Evolutionary conservation across 2,888 invertebrate genomes (phyloP).

Genomic region (Argyresthia goedartella): DNA sequence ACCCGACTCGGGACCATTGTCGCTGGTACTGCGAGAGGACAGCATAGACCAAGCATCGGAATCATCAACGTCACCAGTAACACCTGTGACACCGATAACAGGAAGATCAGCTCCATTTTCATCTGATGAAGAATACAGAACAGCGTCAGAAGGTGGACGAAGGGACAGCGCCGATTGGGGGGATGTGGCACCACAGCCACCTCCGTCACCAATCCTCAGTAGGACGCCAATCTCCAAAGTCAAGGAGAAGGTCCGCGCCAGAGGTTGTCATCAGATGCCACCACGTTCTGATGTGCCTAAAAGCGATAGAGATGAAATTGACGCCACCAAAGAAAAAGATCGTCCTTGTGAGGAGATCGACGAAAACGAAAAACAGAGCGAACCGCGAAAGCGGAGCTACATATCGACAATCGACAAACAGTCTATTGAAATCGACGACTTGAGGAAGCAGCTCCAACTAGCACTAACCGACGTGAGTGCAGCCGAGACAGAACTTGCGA

Average conservation of each 20-base stretch:
- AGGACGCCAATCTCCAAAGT: conserved; percentile 67
- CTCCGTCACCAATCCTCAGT: conserved; percentile 73
- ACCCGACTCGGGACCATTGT: conserved; percentile 58
- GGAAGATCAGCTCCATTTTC: conserved; percentile 80
- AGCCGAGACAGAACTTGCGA: conserved; percentile 80
- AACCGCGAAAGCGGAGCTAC: conserved; percentile 64
- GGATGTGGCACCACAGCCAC: conserved; percentile 65
- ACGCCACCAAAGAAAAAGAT: conserved; percentile 63
- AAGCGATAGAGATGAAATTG: conserved; percentile 64
- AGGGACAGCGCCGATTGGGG: conserved; percentile 89
- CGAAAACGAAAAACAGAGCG: conserved; percentile 60
- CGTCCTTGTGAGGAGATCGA: conserved; percentile 40
- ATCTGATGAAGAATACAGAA: conserved; percentile 89
- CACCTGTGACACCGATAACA: conserved; percentile 75
- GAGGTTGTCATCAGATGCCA: conserved; percentile 70
- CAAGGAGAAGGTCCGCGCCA: conserved; percentile 66
- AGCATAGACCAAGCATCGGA: conserved; percentile 52
- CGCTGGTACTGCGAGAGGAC: conserved; percentile 59
- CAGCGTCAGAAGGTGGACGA: conserved; percentile 87
- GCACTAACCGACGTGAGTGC: conserved; percentile 73
- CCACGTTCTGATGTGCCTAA: conserved; percentile 67
- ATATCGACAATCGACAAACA: conserved; percentile 74
- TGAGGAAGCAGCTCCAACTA: conserved; percentile 77
- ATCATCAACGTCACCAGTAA: conserved; percentile 62
- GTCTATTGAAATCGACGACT: conserved; percentile 76